phyloP scores from a whole-genome alignment of 2,113 vertebrate species.

The Poeciliopsis prolifica region DNA sequence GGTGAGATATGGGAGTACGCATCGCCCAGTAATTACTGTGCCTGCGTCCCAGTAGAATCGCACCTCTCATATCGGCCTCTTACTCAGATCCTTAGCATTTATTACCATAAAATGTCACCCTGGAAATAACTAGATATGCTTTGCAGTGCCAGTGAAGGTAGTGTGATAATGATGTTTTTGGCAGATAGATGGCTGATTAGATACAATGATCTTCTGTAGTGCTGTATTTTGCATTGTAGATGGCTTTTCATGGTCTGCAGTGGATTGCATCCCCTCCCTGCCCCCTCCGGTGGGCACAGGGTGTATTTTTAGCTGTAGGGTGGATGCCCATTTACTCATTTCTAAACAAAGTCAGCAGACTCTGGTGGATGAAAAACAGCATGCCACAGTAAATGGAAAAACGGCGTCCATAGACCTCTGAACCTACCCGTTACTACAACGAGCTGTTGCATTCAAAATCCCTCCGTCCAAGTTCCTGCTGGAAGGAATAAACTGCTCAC shows the following conservation, averaged over 20 bases:
- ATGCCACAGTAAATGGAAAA: constrained; percentile 12
- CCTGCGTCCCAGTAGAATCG: constrained; percentile 49
- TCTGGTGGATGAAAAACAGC: constrained; percentile 36
- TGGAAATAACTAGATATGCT: constrained; percentile 48
- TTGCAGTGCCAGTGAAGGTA: constrained; percentile 33
- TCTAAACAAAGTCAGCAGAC: constrained; percentile 37
- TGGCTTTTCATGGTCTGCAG: constrained; percentile 34
- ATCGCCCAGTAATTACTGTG: constrained; percentile 67
- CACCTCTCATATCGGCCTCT: constrained; percentile 43
- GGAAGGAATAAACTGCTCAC: too few species aligned
- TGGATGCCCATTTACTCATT: constrained; percentile 43
- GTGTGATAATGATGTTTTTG: constrained; percentile 60
- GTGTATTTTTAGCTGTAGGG: constrained; percentile 54
- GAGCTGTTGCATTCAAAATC: too few species aligned
- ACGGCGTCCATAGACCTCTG: background rate
- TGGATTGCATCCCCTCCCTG: constrained; percentile 22
- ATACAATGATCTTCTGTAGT: constrained; percentile 52
- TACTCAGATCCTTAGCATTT: constrained; percentile 71
- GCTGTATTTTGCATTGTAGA: constrained; percentile 47
- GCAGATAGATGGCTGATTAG: constrained; percentile 61
- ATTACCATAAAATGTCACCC: constrained; percentile 61
- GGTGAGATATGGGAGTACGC: constrained; percentile 35
- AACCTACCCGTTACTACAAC: constrained; percentile 20
- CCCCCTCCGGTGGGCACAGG: constrained; percentile 7
- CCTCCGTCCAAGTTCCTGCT: too few species aligned